A percentile compares a stretch with the other conserved stretches of the same genome.
phyloP scores from a whole-genome alignment of 2,888 invertebrate genomes.

The Baccha elongata region DNA sequence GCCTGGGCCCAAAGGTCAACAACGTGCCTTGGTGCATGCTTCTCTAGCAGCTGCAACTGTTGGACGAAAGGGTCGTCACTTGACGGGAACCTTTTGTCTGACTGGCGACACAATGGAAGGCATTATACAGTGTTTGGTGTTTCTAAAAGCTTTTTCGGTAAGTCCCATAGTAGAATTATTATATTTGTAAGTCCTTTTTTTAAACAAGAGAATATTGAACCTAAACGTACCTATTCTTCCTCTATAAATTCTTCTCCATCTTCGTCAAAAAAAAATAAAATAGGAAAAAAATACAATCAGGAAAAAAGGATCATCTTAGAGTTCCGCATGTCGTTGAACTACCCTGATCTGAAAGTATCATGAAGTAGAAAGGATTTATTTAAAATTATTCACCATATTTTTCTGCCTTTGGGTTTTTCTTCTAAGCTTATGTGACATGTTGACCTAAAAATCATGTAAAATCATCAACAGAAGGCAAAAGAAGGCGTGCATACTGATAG shows the following conservation, averaged over 20 bases:
- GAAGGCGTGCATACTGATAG: conserved; percentile 2
- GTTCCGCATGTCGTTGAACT: conserved; percentile 64
- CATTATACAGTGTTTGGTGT: conserved; percentile 95
- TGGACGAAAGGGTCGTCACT: conserved; percentile 90
- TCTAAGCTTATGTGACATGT: conserved; percentile 66
- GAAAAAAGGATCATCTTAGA: conserved; percentile 5
- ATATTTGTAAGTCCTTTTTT: background rate
- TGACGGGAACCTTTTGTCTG: conserved; percentile 94
- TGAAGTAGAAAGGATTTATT: conserved; percentile 50
- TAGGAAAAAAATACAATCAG: conserved; percentile 8
- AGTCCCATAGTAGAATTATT: conserved; percentile 84
- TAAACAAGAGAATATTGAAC: background rate
- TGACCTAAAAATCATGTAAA: conserved; percentile 73
- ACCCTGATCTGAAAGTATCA: background rate
- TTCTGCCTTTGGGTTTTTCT: background rate
- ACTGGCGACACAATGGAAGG: conserved; percentile 97
- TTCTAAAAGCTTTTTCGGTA: conserved; percentile 96
- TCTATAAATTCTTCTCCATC: too few species aligned
- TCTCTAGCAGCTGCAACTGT: conserved; percentile 88
- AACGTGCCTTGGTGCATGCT: conserved; percentile 90
- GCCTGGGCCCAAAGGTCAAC: conserved; percentile 83
- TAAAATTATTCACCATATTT: conserved; percentile 65
- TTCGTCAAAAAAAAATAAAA: too few species aligned
- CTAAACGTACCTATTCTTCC: too few species aligned
- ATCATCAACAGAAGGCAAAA: conserved; percentile 53